These are phyloP conservation scores for Oncopeltus fasciatus DNA, from an alignment of 1,140 invertebrate species.

Conservation along the genomic window DNA sequence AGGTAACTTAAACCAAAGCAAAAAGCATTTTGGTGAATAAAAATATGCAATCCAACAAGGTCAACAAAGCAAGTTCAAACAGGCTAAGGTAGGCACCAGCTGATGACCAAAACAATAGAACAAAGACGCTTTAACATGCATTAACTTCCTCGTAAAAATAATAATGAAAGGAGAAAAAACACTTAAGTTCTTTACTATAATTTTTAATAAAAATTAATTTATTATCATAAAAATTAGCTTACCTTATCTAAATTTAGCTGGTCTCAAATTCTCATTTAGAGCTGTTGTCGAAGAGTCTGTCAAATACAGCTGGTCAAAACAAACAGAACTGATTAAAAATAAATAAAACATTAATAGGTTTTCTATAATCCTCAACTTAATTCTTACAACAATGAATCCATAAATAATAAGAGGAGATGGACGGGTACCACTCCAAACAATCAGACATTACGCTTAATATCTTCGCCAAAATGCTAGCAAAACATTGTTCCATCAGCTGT, in stretches of 20 bases:
- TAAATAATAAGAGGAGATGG: background rate
- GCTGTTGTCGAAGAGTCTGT: constrained; percentile 2
- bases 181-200: too few relatives aligned
- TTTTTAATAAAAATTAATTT: too few relatives aligned
- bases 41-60: too few relatives aligned
- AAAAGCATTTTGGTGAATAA: too few relatives aligned
- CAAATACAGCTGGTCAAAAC: constrained; percentile 7
- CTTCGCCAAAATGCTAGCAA: constrained; percentile 10
- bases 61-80: constrained; percentile 11
- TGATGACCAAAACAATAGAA: constrained; percentile 15
- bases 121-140: constrained; percentile 3
- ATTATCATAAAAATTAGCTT: background rate
- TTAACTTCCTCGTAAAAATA: too few relatives aligned
- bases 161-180: too few relatives aligned
- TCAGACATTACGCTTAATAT: background rate
- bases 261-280: background rate
- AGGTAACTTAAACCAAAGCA: too few relatives aligned
- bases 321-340: background rate
- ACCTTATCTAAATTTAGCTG: constrained; percentile 5
- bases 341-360: background rate
- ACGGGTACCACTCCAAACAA: background rate
- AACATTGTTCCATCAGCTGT: constrained; percentile 6
- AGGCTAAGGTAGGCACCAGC: constrained; percentile 7
- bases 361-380: background rate
- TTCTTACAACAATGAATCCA: background rate